Evolutionary conservation across 2,888 invertebrate species (phyloP), one percentile per base, ranked within the genome.

Genomic region (Nomada fucata): DNA sequence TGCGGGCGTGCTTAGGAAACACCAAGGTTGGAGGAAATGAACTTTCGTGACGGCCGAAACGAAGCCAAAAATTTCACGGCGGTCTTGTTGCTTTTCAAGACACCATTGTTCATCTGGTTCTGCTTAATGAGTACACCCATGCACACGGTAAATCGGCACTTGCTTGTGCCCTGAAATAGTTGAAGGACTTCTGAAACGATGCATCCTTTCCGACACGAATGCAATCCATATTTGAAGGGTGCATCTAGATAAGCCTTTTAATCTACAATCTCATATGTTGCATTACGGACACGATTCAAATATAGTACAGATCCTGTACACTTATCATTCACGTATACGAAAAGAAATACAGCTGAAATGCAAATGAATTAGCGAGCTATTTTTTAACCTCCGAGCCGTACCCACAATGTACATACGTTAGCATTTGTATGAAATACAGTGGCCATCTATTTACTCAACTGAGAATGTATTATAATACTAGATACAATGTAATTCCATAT

Each of bases 21-120:
- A 68, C 68, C 77, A 76, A 86, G 79, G 81, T 65, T 84, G 65
- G 63, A 86, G 87, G 89, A 87, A 87, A 87, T 87, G 84, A 87
- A 88, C 79, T 86, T 82, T 77, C 76, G 53, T 26, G 47, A 26
- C 64, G 44, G 63, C 76, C 68, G 64, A 81, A 86, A 86, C 63
- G 53, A 76, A 59, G 76, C 55, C 69, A 84, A 86, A 83, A 88
- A 73, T 75, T 77, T 29, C 76, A 71, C 42, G 71, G 44, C 55
- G 18, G 60, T 57, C 69, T 70, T 55, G 63, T 68, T 74, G 70
- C 76, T 76, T 79, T 75, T 75, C 69, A 52, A 61, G 79, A 73
- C 76, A 77, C 69, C 72, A 77, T 79, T 86, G 82, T 83, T 63
- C 71, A 68, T 64, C 57, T 42, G 64, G 63, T 18, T 42, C 64